Percentiles rank a stretch among this genome's conserved stretches.
phyloP scores from a whole-genome alignment of 2,797 vertebrate species.

The Phoebastria nigripes region DNA sequence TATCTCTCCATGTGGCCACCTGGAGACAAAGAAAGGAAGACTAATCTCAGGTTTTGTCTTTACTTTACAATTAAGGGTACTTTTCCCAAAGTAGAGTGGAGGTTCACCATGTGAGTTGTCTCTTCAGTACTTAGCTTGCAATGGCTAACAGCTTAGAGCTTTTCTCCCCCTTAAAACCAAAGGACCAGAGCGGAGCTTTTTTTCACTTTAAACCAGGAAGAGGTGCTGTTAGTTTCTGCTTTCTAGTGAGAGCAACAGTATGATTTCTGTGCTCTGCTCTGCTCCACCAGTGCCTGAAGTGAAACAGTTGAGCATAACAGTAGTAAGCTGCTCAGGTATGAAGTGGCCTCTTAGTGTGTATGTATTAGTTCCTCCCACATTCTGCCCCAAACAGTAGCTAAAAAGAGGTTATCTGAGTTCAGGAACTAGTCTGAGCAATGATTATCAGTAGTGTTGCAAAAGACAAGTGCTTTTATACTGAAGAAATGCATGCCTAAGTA shows the following conservation, averaged over 20 bases:
- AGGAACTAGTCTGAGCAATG: background rate
- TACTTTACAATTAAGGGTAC: background rate
- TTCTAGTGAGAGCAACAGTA: background rate
- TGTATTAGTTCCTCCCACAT: background rate
- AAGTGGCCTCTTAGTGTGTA: background rate
- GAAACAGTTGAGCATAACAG: background rate
- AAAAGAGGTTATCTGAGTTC: background rate
- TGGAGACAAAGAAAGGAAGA: background rate
- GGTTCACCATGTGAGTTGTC: background rate
- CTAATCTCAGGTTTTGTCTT: background rate
- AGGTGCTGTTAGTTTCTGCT: background rate
- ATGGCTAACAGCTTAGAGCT: background rate
- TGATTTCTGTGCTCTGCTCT: background rate
- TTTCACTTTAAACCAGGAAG: background rate
- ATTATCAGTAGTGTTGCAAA: background rate
- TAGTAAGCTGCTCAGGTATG: background rate
- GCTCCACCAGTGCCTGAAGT: background rate
- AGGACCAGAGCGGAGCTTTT: fast-evolving
- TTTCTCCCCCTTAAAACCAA: background rate
- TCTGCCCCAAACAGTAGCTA: background rate
- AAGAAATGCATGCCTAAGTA: background rate
- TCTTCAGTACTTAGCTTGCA: background rate
- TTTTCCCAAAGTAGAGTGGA: background rate
- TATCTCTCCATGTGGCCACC: background rate
- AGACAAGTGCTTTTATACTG: background rate